Evolutionary conservation across 2,113 vertebrate genomes (phyloP).

Genomic region (Rhinolophus ferrumequinum): DNA sequence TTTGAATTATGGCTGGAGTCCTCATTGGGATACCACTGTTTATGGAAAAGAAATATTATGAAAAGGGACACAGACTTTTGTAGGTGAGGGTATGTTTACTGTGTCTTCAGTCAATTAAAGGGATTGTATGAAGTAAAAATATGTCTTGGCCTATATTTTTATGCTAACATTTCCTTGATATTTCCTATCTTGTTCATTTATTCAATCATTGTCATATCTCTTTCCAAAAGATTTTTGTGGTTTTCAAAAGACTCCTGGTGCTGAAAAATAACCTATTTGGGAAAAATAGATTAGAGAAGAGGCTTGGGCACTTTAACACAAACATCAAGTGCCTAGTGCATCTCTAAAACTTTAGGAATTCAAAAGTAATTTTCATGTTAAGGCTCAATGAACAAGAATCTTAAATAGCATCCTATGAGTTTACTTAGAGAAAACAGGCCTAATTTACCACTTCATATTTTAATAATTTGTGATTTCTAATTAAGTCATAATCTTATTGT

Average conservation of each 20-base stretch:
- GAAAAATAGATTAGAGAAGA: not conserved
- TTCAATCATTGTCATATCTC: not conserved
- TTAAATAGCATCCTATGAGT: not conserved
- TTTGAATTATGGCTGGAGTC: not conserved
- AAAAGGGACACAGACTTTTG: not conserved
- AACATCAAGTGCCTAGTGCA: not conserved
- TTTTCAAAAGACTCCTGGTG: not conserved
- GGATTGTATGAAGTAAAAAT: not conserved
- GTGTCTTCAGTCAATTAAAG: not conserved
- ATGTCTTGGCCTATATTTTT: not conserved
- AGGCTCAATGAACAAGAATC: not conserved
- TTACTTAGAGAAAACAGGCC: not conserved
- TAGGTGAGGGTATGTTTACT: not conserved
- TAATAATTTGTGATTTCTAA: not conserved
- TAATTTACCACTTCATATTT: not conserved
- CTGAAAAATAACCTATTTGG: not conserved
- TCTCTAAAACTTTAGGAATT: not conserved
- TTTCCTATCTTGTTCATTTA: not conserved
- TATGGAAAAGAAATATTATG: not conserved
- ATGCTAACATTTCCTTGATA: not conserved
- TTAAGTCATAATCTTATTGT: not conserved
- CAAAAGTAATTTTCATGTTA: not conserved
- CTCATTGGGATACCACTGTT: not conserved
- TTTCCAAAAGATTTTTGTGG: slow-evolving; percentile 13
- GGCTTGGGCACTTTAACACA: not conserved